Conservation (phyloP, 92 coral and sea anemone genomes). For the Diadumene lineata region DNA sequence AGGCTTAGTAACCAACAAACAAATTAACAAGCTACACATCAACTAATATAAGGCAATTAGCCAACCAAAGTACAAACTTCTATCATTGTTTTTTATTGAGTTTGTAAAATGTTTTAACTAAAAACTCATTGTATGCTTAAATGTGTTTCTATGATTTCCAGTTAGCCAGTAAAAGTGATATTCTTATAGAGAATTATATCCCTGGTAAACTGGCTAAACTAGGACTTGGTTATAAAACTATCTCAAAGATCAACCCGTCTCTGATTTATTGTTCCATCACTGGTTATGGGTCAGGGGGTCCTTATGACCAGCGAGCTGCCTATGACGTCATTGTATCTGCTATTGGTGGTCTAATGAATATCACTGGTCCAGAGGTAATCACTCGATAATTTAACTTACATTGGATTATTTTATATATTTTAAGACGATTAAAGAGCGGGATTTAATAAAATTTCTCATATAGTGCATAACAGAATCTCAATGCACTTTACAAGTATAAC, state of each 20-base stretch:
- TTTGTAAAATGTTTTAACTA: no score
- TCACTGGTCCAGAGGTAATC: constrained; percentile 95
- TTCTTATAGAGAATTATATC: constrained; percentile 83
- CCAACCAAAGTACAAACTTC: no score
- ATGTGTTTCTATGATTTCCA: constrained; percentile 11
- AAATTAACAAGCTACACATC: no score
- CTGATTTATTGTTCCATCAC: constrained; percentile 88
- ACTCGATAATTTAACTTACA: no score
- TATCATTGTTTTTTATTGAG: no score
- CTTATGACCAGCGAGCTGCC: constrained; percentile 80
- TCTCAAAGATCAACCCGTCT: constrained; percentile 56
- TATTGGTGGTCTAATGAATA: constrained; percentile 86
- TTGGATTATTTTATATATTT: background rate
- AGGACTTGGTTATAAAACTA: constrained; percentile 79
- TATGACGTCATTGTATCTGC: constrained; percentile 91
- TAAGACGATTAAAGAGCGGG: no score
- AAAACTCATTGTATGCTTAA: no score
- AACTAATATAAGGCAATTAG: no score
- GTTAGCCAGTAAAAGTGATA: constrained; percentile 77
- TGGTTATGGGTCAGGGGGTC: constrained; percentile 93
- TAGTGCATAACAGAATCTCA: no score
- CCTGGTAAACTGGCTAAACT: constrained; percentile 88
- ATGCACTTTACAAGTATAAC: no score
- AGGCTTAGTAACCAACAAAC: no score
- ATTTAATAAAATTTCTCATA: no score